These are phyloP conservation scores for Hoplodrina ambigua DNA, from an alignment of 2,888 invertebrate species.

Conservation along the genomic window DNA sequence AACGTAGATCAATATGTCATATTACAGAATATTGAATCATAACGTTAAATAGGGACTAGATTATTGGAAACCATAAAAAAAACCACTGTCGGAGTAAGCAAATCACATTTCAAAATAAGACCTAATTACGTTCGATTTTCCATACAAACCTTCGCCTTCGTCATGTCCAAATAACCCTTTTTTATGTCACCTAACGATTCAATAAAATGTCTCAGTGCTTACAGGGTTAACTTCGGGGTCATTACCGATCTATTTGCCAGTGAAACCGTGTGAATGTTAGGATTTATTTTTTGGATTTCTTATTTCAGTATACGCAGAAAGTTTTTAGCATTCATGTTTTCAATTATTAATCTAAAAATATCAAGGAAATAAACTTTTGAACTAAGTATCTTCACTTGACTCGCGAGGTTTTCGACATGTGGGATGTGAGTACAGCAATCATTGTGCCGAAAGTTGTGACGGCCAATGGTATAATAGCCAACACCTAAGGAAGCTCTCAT, in stretches of 20 bases:
- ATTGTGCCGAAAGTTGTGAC: no score
- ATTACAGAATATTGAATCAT: no score
- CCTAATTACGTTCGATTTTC: constrained; percentile 46
- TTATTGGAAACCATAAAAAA: background rate
- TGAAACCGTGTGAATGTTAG: constrained; percentile 12
- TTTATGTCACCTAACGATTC: constrained; percentile 53
- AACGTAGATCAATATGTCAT: no score
- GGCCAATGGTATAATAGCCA: no score
- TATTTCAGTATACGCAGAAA: no score
- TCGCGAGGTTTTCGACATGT: no score
- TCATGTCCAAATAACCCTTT: constrained; percentile 53
- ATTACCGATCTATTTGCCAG: constrained; percentile 40
- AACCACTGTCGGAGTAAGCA: background rate
- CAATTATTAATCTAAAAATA: no score
- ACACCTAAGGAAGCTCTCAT: no score
- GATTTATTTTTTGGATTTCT: constrained; percentile 6
- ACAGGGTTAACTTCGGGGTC: constrained; percentile 44
- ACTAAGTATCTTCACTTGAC: no score
- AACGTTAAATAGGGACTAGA: background rate
- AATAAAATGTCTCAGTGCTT: constrained; percentile 41
- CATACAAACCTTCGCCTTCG: constrained; percentile 44
- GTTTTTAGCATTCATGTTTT: no score
- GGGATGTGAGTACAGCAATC: no score
- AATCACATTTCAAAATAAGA: constrained; percentile 16
- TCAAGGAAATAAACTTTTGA: no score